Percentiles rank a stretch among this genome's conserved stretches.
Evolutionary conservation across 2,797 vertebrate genomes (phyloP).

Genomic region (Pitangus sulphuratus): DNA sequence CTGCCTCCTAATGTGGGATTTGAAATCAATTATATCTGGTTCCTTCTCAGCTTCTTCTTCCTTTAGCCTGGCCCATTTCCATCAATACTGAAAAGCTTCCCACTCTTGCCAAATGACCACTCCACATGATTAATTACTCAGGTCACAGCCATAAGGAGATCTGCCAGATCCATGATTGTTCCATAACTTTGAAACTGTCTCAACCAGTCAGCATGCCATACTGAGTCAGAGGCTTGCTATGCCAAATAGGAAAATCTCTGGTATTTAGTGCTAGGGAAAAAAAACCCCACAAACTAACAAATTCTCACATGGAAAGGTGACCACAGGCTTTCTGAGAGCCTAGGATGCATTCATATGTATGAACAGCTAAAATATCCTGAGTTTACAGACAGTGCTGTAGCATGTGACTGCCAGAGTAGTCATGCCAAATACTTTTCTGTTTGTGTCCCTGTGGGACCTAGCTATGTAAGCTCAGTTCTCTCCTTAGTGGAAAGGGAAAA

Average conservation of each 20-base stretch:
- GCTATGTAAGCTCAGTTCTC: neutral
- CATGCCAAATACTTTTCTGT: neutral
- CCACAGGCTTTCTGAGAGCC: neutral
- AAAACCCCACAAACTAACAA: neutral
- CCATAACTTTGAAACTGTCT: neutral
- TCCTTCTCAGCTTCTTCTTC: neutral
- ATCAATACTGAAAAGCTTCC: neutral
- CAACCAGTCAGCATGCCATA: neutral
- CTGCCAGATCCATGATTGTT: neutral
- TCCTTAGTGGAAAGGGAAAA: neutral
- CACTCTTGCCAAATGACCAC: neutral
- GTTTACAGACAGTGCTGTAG: neutral
- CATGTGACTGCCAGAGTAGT: neutral
- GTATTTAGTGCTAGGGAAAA: neutral
- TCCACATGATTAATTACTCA: neutral
- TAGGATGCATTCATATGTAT: neutral
- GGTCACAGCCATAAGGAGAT: neutral
- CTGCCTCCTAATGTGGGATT: neutral
- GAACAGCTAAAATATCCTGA: neutral
- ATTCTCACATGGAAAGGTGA: neutral
- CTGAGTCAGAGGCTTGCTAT: neutral
- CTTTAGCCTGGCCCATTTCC: neutral
- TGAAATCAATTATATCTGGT: neutral
- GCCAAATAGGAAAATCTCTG: neutral
- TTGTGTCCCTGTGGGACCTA: rapidly evolving